A percentile compares a stretch with the other conserved stretches of the same genome.
Conservation (phyloP, 2,797 vertebrate species). For the Apogon hyalosoma region DNA sequence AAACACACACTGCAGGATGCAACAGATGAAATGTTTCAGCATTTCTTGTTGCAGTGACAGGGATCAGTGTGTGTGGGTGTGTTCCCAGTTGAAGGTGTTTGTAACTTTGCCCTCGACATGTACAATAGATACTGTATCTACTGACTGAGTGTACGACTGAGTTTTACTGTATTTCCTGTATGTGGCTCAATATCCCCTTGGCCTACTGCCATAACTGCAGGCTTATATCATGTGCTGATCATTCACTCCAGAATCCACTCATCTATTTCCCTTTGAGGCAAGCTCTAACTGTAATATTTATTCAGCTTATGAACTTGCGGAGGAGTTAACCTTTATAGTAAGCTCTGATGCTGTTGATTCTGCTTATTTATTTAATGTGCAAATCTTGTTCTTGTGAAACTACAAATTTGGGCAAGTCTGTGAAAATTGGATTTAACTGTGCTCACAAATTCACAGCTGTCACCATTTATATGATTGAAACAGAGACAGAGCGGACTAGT, state of each 20-base stretch:
- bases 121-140: slow-evolving; percentile 33
- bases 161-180: slow-evolving; percentile 51
- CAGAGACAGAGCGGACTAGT: neutral
- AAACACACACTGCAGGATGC: slow-evolving; percentile 19
- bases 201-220: slow-evolving; percentile 60
- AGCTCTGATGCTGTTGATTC: neutral
- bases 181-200: slow-evolving; percentile 56
- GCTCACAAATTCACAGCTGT: neutral
- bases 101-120: slow-evolving; percentile 55
- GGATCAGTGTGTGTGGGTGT: slow-evolving; percentile 53
- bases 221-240: slow-evolving; percentile 62
- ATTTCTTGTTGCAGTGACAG: slow-evolving; percentile 15
- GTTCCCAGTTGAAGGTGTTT: slow-evolving; percentile 45
- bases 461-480: neutral
- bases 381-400: neutral
- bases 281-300: slow-evolving; percentile 4
- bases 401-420: neutral
- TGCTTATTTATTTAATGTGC: neutral
- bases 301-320: slow-evolving; percentile 5
- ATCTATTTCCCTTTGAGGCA: slow-evolving; percentile 29
- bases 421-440: neutral
- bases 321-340: neutral
- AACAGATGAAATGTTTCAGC: slow-evolving; percentile 24
- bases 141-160: slow-evolving; percentile 42
- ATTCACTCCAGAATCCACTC: slow-evolving; percentile 39